Percentiles rank a stretch among this genome's conserved stretches.
These are phyloP conservation scores for Drosophila rellima DNA, from an alignment of 2,888 invertebrate genomes.

Conservation along the genomic window DNA sequence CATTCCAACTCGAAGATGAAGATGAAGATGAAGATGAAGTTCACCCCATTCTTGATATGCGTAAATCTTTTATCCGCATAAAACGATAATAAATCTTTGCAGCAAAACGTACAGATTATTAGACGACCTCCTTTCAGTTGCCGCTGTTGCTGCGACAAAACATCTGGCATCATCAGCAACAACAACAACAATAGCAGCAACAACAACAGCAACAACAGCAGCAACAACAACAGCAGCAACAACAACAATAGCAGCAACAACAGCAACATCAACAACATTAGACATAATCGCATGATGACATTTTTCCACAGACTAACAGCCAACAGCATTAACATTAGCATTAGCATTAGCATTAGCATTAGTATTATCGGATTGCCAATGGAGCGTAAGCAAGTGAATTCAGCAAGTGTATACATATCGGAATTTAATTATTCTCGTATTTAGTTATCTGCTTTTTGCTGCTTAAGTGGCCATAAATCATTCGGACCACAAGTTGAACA, in stretches of 20 bases:
- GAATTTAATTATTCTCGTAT: constrained; percentile 49
- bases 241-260: constrained; percentile 18
- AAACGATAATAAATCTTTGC: constrained; percentile 79
- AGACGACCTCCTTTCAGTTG: constrained; percentile 53
- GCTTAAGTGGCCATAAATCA: constrained; percentile 31
- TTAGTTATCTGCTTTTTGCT: constrained; percentile 29
- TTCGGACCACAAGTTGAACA: constrained; percentile 5
- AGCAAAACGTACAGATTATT: constrained; percentile 79
- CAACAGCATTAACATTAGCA: constrained; percentile 49
- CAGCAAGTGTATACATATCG: constrained; percentile 25
- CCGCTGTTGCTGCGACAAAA: constrained; percentile 66
- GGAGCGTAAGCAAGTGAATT: constrained; percentile 43
- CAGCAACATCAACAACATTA: constrained; percentile 30
- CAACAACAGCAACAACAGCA: constrained; percentile 25
- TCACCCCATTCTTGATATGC: constrained; percentile 58
- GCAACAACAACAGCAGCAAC: constrained; percentile 23
- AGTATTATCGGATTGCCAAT: constrained; percentile 59
- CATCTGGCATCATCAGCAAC: constrained; percentile 60
- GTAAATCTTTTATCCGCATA: constrained; percentile 81
- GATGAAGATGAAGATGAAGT: constrained; percentile 8
- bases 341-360: constrained; percentile 57
- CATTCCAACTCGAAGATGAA: background rate
- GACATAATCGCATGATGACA: constrained; percentile 56
- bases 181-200: constrained; percentile 18
- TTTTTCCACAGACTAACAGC: constrained; percentile 45